Evolutionary conservation across 2,113 vertebrate species (phyloP), one percentile per base, ranked within the genome.

Genomic region (Vanacampus margaritifer): DNA sequence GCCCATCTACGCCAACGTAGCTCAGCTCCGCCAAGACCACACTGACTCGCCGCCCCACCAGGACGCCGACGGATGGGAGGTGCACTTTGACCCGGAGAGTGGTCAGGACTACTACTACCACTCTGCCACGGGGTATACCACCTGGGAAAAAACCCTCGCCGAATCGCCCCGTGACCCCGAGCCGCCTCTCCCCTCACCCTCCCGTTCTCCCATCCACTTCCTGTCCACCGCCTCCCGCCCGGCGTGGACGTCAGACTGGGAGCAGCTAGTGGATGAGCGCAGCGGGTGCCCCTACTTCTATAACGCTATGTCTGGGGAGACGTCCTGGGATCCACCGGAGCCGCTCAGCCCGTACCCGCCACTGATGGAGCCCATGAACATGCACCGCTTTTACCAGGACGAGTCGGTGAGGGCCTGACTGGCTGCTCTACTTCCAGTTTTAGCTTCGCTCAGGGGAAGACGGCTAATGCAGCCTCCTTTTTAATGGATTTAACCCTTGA

Each of bases 41-140:
- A 67, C 72, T 0, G 51, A 79, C 3, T 79, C 88, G 0, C 53
- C 80, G 0, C 1, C 65, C 63, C 71, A 45, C 56, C 75, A 72
- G 7, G 82, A 87, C 69, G 68, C 70, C 8, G 81, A 74, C 0
- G 91, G 80, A 81, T 99, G 97, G 96, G 94, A 98, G 88, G 93
- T 93, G 3, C 95, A 96, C 79, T 91, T 84, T 51, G 96, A 99
- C 77, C 51, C 86, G 0, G 89, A 79, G 1, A 97, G 91, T 8
- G 97, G 96, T 32, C 94, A 90, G 48, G 90, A 91, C 72, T 98
- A 94, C 83, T 98, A 95, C 84, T 96, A 94, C 80, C 95, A 98
- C 82, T 90, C 93, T 0, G 67, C 78, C 65, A 94, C 95, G 0
- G 94, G 95, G 0, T 91, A 87, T 62, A 95, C 94, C 73, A 98